These are phyloP conservation scores for Echinops telfairi DNA, from an alignment of 2,113 vertebrate species.

Conservation along the genomic window DNA sequence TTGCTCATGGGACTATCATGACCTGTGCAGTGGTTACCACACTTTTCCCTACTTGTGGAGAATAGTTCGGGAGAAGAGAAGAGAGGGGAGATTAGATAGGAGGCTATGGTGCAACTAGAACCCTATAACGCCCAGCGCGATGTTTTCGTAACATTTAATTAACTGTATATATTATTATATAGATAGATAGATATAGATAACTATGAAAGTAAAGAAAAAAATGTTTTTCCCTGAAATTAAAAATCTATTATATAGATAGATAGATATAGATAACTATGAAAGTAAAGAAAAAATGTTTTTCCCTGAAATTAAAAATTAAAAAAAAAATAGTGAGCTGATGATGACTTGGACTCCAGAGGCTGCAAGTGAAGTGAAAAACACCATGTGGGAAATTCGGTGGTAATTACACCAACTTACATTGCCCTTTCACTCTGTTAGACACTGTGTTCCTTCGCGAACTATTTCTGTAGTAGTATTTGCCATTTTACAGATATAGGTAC, in stretches of 20 bases:
- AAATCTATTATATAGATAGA: no score
- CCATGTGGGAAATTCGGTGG: neutral
- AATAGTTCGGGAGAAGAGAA: neutral
- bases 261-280: no score
- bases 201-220: no score
- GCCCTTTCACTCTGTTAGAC: neutral
- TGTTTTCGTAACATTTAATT: no score
- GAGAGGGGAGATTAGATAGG: neutral
- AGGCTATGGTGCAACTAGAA: neutral
- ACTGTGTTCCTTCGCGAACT: neutral
- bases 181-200: no score
- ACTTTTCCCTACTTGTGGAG: neutral
- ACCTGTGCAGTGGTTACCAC: neutral
- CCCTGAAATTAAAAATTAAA: no score
- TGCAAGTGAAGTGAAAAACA: neutral
- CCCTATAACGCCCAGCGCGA: no score
- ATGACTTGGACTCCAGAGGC: neutral
- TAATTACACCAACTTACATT: rapidly evolving
- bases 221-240: no score
- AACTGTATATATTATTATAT: no score
- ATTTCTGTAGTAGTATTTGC: no score
- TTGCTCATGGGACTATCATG: rapidly evolving
- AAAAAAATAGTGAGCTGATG: neutral
- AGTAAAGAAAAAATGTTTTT: no score
- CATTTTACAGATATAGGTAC: no score